A percentile compares a stretch with the other conserved stretches of the same genome.
Evolutionary conservation across 1,140 invertebrate species (phyloP).

Genomic region (Littorina saxatilis): DNA sequence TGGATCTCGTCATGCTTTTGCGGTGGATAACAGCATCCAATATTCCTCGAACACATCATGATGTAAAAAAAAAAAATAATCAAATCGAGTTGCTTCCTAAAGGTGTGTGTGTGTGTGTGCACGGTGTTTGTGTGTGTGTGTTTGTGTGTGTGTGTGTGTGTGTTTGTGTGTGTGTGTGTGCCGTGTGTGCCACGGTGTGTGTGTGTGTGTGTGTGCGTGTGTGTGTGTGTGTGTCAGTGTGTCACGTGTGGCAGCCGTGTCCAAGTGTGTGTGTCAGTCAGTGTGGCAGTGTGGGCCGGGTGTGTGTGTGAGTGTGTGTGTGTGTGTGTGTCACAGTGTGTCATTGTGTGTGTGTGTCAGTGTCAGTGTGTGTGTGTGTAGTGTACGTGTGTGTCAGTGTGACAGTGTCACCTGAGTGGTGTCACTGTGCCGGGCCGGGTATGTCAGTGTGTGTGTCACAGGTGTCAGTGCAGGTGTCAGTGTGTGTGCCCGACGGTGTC

Average conservation of each 20-base stretch:
- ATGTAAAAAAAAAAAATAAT: too few species aligned
- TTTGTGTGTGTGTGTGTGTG: too few species aligned
- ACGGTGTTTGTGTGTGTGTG: neutral
- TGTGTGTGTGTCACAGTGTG: too few species aligned
- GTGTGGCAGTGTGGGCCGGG: neutral
- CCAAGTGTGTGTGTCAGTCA: neutral
- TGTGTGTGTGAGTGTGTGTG: too few species aligned
- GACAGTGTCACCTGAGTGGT: neutral
- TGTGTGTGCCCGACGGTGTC: neutral
- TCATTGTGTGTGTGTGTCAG: too few species aligned
- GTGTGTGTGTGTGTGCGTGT: conserved; percentile 19
- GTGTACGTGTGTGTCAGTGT: too few species aligned
- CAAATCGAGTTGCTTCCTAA: too few species aligned
- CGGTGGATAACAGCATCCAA: too few species aligned
- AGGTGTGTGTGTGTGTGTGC: neutral
- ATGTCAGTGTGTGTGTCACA: neutral
- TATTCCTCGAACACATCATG: too few species aligned
- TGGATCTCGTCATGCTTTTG: too few species aligned
- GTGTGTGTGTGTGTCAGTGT: conserved; percentile 34
- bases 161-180: conserved; percentile 31
- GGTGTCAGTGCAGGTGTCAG: neutral
- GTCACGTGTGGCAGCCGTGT: too few species aligned
- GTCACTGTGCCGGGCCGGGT: neutral
- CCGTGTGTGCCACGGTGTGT: neutral
- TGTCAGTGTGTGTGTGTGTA: too few species aligned